These are phyloP conservation scores for Oxyruncus cristatus DNA, from an alignment of 2,113 vertebrate species.

Conservation along the genomic window DNA sequence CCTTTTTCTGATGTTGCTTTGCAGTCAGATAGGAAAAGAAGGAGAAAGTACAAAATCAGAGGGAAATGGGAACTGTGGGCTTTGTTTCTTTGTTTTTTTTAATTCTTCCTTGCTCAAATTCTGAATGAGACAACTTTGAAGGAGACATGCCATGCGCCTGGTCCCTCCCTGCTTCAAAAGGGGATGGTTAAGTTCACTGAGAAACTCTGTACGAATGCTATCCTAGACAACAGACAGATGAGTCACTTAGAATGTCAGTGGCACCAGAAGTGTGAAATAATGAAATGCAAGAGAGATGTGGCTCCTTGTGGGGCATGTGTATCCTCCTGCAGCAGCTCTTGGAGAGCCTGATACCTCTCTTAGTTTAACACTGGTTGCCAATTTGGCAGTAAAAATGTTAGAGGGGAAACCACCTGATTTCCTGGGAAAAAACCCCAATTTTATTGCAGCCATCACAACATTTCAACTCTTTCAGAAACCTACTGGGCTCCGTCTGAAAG, in stretches of 20 bases:
- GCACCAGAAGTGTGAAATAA: neutral
- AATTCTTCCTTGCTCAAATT: neutral
- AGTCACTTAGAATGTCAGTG: neutral
- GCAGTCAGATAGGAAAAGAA: neutral
- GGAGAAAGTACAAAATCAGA: neutral
- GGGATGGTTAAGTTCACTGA: neutral
- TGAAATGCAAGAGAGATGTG: neutral
- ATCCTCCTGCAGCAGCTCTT: neutral
- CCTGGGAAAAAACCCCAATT: neutral
- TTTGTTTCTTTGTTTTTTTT: neutral
- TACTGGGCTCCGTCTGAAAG: neutral
- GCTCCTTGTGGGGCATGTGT: neutral
- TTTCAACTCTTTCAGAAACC: neutral
- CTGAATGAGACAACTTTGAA: neutral
- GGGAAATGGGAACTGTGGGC: fast-evolving
- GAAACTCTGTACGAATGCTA: neutral
- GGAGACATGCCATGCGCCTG: neutral
- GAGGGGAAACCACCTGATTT: neutral
- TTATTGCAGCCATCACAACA: neutral
- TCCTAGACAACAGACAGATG: no score
- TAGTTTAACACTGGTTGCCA: neutral
- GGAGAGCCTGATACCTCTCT: neutral
- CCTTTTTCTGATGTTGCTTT: neutral
- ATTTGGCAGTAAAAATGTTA: neutral
- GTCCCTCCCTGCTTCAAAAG: neutral